phyloP scores from a whole-genome alignment of 1,140 invertebrate genomes.

The Nasonia giraulti region DNA sequence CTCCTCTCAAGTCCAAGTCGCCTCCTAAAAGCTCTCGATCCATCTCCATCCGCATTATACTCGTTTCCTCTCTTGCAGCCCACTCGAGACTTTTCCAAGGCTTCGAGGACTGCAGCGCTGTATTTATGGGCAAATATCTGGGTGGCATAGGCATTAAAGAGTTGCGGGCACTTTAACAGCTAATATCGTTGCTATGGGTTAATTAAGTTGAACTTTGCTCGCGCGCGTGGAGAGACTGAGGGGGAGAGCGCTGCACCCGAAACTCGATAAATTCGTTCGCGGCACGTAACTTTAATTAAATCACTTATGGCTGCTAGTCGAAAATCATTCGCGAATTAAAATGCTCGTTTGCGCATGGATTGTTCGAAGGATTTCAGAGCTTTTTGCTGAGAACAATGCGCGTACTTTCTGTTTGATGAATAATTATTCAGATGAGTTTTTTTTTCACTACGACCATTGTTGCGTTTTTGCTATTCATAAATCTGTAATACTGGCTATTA shows the following conservation, averaged over 20 bases:
- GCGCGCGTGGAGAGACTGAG: not conserved
- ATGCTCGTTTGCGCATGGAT: not conserved
- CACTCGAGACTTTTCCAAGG: not conserved
- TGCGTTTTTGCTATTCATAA: too few species aligned
- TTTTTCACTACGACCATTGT: too few species aligned
- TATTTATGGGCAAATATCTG: slow-evolving; percentile 5
- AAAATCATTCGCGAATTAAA: slow-evolving; percentile 40
- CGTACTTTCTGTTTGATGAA: too few species aligned
- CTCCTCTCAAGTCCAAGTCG: not conserved
- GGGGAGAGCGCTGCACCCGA: not conserved
- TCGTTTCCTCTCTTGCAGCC: not conserved
- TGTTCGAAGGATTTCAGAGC: not conserved
- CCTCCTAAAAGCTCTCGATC: slow-evolving; percentile 17
- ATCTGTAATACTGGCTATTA: too few species aligned
- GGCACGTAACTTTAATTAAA: slow-evolving; percentile 48
- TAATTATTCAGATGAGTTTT: too few species aligned
- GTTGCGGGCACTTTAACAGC: slow-evolving; percentile 40
- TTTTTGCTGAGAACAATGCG: not conserved
- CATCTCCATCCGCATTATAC: slow-evolving; percentile 21
- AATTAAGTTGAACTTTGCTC: slow-evolving; percentile 51
- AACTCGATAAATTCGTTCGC: slow-evolving; percentile 47
- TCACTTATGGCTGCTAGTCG: slow-evolving; percentile 33
- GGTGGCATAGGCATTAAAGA: slow-evolving; percentile 43
- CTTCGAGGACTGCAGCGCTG: not conserved
- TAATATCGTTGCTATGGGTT: slow-evolving; percentile 45